Conservation (phyloP, 2,113 vertebrate genomes). For the Sus scrofa region T2T-Sscrofa CM000825.6:69929501-69930000, state of each 20-base stretch:
- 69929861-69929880: not conserved
- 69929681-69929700: not conserved
- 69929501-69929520: not conserved
- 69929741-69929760: not conserved
- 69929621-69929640: not conserved
- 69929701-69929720: not conserved
- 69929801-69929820: slow-evolving; percentile 96
- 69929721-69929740: not conserved
- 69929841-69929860: not conserved
- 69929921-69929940: not conserved
- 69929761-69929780: slow-evolving; percentile 86
- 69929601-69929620: not conserved
- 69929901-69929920: not conserved
- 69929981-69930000: not conserved
- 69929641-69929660: not conserved
- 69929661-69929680: not conserved
- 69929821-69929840: not conserved
- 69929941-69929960: not conserved
- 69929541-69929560: not conserved
- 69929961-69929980: fast-evolving
- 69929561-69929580: not conserved
- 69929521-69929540: not conserved
- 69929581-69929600: not conserved
- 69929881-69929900: not conserved
- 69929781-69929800: slow-evolving; percentile 99